Conservation (phyloP, 1,140 invertebrate genomes). For the Reticulitermes speratus region DNA sequence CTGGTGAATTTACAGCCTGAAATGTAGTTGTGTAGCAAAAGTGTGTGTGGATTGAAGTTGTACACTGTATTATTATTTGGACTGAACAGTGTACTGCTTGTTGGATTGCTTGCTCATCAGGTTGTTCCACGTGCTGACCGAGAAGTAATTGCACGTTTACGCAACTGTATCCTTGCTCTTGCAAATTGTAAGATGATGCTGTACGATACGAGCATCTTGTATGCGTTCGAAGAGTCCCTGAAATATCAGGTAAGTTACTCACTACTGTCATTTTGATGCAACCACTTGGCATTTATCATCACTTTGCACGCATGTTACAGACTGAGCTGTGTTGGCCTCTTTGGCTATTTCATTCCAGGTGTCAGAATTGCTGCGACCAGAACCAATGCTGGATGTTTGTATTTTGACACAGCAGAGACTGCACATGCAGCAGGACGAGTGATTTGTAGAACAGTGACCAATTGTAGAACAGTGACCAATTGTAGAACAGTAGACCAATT, state of each 20-base stretch:
- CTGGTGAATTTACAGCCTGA: too few relatives aligned
- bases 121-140: slow-evolving; percentile 68
- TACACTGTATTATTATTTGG: too few relatives aligned
- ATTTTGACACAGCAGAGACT: slow-evolving; percentile 66
- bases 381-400: slow-evolving; percentile 77
- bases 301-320: too few relatives aligned
- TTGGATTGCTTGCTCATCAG: slow-evolving; percentile 45
- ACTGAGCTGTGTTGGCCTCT: neutral
- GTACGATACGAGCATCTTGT: slow-evolving; percentile 88
- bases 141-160: slow-evolving; percentile 79
- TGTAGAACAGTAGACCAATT: too few relatives aligned
- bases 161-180: slow-evolving; percentile 87
- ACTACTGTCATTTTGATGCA: neutral
- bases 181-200: slow-evolving; percentile 84
- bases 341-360: slow-evolving; percentile 42
- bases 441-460: neutral
- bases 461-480: too few relatives aligned
- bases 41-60: too few relatives aligned
- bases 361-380: slow-evolving; percentile 75
- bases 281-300: too few relatives aligned
- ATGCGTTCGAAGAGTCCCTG: slow-evolving; percentile 86
- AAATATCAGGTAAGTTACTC: slow-evolving; percentile 66
- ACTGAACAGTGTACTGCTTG: too few relatives aligned
- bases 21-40: too few relatives aligned
- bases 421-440: slow-evolving; percentile 32